phyloP scores from a whole-genome alignment of 2,113 vertebrate genomes.

The Symphodus melops region DNA sequence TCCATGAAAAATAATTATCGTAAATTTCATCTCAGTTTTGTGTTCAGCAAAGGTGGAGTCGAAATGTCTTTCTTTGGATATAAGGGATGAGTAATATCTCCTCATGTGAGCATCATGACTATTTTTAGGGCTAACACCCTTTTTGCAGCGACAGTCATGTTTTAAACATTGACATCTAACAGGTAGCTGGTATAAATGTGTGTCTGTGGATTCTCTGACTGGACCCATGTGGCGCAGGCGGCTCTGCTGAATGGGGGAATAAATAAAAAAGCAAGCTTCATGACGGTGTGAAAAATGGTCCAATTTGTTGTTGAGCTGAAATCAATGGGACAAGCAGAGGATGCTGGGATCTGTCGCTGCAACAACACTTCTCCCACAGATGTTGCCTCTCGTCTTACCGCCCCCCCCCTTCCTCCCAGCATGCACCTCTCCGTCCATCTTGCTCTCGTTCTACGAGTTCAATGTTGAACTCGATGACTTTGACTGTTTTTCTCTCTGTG shows the following conservation, averaged over 20 bases:
- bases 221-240: slow-evolving; percentile 32
- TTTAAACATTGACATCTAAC: slow-evolving; percentile 10
- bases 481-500: slow-evolving; percentile 17
- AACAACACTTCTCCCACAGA: slow-evolving; percentile 30
- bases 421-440: slow-evolving; percentile 6
- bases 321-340: slow-evolving; percentile 70
- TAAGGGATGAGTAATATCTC: too few relatives aligned
- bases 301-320: slow-evolving; percentile 73
- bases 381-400: slow-evolving; percentile 21
- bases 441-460: slow-evolving; percentile 9
- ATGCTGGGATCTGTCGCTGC: slow-evolving; percentile 30
- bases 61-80: too few relatives aligned
- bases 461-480: neutral
- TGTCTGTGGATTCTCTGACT: slow-evolving; percentile 1
- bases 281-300: slow-evolving; percentile 69
- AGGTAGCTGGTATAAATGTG: neutral
- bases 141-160: neutral
- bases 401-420: neutral
- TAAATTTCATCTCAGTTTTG: too few relatives aligned
- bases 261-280: slow-evolving; percentile 63
- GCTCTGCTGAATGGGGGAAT: slow-evolving; percentile 54
- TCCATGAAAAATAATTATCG: too few relatives aligned
- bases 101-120: neutral
- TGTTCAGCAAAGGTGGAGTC: too few relatives aligned
- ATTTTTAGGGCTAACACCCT: neutral